These are phyloP conservation scores for Tyrophagus putrescentiae DNA, from an alignment of 1,140 invertebrate species.

Conservation along the genomic window DNA sequence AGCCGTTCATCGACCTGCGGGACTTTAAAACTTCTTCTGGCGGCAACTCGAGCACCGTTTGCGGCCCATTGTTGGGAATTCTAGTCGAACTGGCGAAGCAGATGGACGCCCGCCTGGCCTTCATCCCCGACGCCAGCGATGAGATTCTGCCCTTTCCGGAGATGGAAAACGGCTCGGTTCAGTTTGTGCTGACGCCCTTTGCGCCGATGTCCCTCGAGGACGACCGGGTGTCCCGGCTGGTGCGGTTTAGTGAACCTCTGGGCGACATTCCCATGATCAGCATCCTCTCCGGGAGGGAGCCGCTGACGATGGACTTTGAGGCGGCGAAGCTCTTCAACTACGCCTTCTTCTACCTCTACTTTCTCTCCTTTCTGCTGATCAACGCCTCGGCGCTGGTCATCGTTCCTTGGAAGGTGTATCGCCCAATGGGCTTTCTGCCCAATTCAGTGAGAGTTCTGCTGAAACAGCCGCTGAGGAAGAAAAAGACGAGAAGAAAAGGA, in stretches of 20 bases:
- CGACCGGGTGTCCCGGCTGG: neutral
- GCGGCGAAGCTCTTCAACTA: neutral
- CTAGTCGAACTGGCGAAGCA: neutral
- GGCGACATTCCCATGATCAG: slow-evolving; percentile 14
- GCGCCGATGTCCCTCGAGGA: neutral
- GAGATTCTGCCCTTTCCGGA: neutral
- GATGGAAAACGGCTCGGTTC: neutral
- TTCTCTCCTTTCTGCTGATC: neutral
- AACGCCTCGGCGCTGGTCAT: neutral
- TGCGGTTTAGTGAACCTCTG: neutral
- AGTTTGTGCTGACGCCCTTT: slow-evolving; percentile 8
- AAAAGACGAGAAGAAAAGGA: no score
- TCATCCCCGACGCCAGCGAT: neutral
- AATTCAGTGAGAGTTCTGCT: neutral
- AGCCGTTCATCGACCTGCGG: slow-evolving; percentile 14
- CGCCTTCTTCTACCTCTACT: neutral
- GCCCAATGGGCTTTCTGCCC: neutral
- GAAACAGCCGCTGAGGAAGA: neutral
- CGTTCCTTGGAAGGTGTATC: neutral
- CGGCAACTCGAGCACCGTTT: neutral
- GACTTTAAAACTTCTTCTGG: no score
- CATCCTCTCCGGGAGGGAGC: slow-evolving; percentile 2
- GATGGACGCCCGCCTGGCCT: neutral
- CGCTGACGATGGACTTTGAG: neutral
- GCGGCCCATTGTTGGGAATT: slow-evolving; percentile 14